Percentiles rank a stretch among this genome's conserved stretches.
Evolutionary conservation across 2,888 invertebrate genomes (phyloP).

Genomic region (Pogonocherus hispidulus): DNA sequence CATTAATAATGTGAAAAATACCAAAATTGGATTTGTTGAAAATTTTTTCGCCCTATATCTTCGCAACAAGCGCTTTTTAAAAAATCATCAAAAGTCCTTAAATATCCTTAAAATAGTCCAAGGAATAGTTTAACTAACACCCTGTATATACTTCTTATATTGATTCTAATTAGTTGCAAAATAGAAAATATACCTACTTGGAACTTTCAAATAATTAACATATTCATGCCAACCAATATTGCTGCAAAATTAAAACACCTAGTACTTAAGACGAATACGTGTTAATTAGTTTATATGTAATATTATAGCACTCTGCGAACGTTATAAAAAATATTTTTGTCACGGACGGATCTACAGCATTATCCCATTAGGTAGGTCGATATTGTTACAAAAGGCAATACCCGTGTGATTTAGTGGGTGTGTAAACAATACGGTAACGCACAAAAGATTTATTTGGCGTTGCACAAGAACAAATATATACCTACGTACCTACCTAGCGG

Average conservation of each 20-base stretch:
- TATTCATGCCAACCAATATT: slow-evolving; percentile 5
- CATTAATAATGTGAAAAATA: too few relatives aligned
- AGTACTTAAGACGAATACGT: slow-evolving; percentile 5
- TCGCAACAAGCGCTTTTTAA: too few relatives aligned
- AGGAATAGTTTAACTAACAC: not conserved
- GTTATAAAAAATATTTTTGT: slow-evolving; percentile 2
- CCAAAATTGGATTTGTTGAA: too few relatives aligned
- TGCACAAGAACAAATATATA: slow-evolving; percentile 11
- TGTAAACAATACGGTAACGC: slow-evolving; percentile 19
- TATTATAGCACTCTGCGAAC: not conserved
- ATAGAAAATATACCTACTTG: not conserved
- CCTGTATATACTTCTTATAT: not conserved
- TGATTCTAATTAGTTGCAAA: not conserved
- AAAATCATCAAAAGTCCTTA: too few relatives aligned
- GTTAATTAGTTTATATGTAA: slow-evolving; percentile 8
- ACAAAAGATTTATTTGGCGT: slow-evolving; percentile 13
- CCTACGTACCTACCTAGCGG: too few relatives aligned
- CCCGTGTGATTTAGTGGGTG: slow-evolving; percentile 25
- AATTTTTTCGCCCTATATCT: too few relatives aligned
- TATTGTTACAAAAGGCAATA: slow-evolving; percentile 10
- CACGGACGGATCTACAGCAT: not conserved
- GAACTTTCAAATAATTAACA: slow-evolving; percentile 8
- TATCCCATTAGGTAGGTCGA: slow-evolving; percentile 3
- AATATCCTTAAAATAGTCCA: too few relatives aligned
- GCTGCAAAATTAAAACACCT: not conserved